A percentile compares a stretch with the other conserved stretches of the same genome.
These are phyloP conservation scores for Sarcophaga peregrina DNA, from an alignment of 1,140 invertebrate species.

Conservation along the genomic window DNA sequence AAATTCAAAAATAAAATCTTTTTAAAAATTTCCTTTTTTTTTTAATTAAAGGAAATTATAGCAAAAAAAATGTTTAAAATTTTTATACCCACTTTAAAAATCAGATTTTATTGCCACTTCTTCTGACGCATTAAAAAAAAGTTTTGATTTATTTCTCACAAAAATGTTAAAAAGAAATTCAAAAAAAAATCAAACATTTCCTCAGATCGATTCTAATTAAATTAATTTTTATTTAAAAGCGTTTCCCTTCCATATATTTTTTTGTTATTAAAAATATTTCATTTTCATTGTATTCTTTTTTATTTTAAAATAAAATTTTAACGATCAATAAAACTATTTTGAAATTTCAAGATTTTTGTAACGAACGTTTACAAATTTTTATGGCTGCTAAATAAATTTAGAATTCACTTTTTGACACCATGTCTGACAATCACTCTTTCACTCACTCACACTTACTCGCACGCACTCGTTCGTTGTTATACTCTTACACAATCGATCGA, in stretches of 20 bases:
- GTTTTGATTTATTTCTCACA: conserved; percentile 10
- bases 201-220: too few relatives aligned
- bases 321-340: conserved; percentile 18
- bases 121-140: neutral
- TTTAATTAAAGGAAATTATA: too few relatives aligned
- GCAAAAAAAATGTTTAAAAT: too few relatives aligned
- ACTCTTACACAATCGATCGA: neutral
- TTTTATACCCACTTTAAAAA: neutral
- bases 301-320: neutral
- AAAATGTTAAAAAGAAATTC: neutral
- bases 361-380: neutral
- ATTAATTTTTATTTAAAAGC: too few relatives aligned
- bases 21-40: too few relatives aligned
- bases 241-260: too few relatives aligned
- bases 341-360: neutral
- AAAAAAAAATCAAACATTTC: too few relatives aligned
- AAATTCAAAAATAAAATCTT: too few relatives aligned
- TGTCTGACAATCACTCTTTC: neutral
- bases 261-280: too few relatives aligned
- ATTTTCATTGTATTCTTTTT: too few relatives aligned
- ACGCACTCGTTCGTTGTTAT: neutral
- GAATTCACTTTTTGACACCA: neutral
- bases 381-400: neutral
- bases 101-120: neutral
- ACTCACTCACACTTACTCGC: too few relatives aligned